These are phyloP conservation scores for Phrynosoma platyrhinos DNA, from an alignment of 2,113 vertebrate species.

Conservation along the genomic window DNA sequence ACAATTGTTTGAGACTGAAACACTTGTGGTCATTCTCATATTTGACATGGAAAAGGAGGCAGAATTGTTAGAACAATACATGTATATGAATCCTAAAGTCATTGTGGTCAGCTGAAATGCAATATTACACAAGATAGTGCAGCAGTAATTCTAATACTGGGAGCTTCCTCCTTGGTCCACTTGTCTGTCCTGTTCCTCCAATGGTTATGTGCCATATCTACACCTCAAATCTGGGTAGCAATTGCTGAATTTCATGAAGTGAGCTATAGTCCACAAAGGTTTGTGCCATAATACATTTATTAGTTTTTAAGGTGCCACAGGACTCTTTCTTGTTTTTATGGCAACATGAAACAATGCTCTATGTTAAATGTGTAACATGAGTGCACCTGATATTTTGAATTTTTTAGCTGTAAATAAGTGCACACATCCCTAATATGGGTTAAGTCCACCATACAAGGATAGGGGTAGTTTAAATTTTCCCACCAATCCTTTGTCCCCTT, in stretches of 20 bases:
- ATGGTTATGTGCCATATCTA: background rate
- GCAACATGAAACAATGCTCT: background rate
- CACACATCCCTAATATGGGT: background rate
- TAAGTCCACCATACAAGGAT: background rate
- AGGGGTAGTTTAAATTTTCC: background rate
- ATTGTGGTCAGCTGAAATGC: background rate
- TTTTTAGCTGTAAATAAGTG: background rate
- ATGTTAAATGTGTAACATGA: background rate
- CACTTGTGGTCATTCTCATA: conserved; percentile 59
- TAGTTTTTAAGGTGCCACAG: background rate
- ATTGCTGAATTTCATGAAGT: background rate
- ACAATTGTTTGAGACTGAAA: conserved; percentile 61
- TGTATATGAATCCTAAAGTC: background rate
- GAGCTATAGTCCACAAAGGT: background rate
- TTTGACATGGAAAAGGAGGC: conserved; percentile 44
- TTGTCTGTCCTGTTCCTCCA: too few species aligned
- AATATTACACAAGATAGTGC: background rate
- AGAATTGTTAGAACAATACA: conserved; percentile 17
- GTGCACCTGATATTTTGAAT: background rate
- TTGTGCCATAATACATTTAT: background rate
- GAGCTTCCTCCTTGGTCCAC: background rate
- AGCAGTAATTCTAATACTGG: background rate
- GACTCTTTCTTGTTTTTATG: background rate
- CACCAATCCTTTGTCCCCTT: too few species aligned
- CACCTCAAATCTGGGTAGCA: background rate